Evolutionary conservation across 2,888 invertebrate species (phyloP), one percentile per base, ranked within the genome.

Genomic region (Poecilobothrus nobilitatus): DNA sequence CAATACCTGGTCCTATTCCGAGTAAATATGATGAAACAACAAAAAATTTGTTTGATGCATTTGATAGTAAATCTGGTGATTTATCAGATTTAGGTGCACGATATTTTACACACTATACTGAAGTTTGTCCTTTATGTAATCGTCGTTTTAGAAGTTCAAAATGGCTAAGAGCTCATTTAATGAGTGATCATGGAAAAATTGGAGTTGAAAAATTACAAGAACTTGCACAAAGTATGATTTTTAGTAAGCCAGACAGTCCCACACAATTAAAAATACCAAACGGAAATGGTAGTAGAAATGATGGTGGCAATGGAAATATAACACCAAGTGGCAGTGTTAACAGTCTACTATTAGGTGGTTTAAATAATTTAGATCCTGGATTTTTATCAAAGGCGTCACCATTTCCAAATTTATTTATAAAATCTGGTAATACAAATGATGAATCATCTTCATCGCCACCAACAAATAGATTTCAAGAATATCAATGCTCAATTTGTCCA

Each of bases 401-500:
- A 73, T 71, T 74, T 34, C 70, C 70, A 33, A 72, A 68, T 65
- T 53, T 74, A 20, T 73, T 74, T 63, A 70, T 72, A 66, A 69
- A 68, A 53, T 71, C 22, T 10, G 20, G 71, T n/a, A 68, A 70
- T 21, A 75, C 76, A 63, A 79, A 78, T 70, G 73, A 77, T 63
- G 74, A 10, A 68, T 74, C 75, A 0, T 53, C 53, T 18, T 10
- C 37, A 10, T 8, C 12, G 12, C 22, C 79, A 67, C 77, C 75
- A 70, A 75, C 77, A 61, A 73, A 75, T 0, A 77, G 78, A 18
- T 78, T 88, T 73, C 91, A 94, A 81, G 89, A 89, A 71, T 95
- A 95, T 82, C 91, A 92, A 73, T 96, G 96, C 83, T 91, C 93
- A 64, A 89, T 91, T 79, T 96, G 96, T 80, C 89, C 91, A 68